Percentiles rank a stretch among this genome's conserved stretches.
Evolutionary conservation across 37 sponge, comb jelly and placozoan genomes (phyloP).

Genomic region (Cladorhizidae sp.): DNA sequence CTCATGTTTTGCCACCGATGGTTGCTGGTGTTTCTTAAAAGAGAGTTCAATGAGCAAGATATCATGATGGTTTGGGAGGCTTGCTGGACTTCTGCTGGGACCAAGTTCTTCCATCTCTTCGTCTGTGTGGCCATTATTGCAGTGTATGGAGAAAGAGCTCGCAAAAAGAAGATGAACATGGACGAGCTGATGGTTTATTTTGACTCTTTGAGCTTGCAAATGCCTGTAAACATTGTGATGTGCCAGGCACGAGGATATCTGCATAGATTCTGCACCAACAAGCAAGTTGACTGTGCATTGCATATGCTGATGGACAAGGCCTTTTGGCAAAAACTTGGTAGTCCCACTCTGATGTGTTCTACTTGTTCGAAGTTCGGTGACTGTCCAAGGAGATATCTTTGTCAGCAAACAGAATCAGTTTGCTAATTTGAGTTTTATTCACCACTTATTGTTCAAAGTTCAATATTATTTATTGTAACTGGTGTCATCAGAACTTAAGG

Average conservation of each 20-base stretch:
- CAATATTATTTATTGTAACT: no score
- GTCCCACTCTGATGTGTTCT: constrained; percentile 32
- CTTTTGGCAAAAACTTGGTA: constrained; percentile 26
- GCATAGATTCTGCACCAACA: constrained; percentile 38
- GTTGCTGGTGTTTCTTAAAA: constrained; percentile 83
- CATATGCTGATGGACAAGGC: constrained; percentile 12
- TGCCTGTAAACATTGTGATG: constrained; percentile 73
- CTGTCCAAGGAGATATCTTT: neutral
- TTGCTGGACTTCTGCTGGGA: constrained; percentile 65
- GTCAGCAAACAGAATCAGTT: no score
- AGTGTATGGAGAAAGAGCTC: constrained; percentile 75
- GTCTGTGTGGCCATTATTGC: constrained; percentile 80
- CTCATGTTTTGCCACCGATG: constrained; percentile 87
- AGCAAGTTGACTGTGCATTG: constrained; percentile 39
- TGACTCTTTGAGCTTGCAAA: constrained; percentile 49
- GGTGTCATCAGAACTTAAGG: no score
- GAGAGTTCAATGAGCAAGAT: constrained; percentile 74
- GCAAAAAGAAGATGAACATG: constrained; percentile 53
- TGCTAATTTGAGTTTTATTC: no score
- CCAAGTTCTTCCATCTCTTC: constrained; percentile 73
- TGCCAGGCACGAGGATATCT: constrained; percentile 80
- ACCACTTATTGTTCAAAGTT: no score
- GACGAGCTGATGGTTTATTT: constrained; percentile 79
- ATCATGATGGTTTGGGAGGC: constrained; percentile 76
- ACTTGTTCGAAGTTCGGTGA: constrained; percentile 20